Evolutionary conservation across 2,888 invertebrate genomes (phyloP).

Genomic region (Trichopria drosophilae): DNA sequence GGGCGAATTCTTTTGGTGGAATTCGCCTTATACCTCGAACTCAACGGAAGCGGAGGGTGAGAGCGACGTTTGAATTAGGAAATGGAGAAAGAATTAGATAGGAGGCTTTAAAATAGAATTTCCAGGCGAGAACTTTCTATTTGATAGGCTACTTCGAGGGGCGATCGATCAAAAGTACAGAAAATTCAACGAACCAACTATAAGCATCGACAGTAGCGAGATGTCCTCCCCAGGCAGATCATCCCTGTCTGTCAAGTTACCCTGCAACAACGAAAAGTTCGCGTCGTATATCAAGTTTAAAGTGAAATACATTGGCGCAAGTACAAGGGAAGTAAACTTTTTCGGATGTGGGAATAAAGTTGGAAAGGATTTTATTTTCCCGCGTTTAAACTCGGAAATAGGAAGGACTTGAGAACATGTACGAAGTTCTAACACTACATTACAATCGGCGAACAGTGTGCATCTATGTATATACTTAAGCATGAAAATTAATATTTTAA

Average conservation of each 20-base stretch:
- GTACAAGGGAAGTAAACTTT: too few species aligned
- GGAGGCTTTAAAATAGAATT: too few species aligned
- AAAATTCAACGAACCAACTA: slow-evolving; percentile 68
- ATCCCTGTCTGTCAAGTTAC: slow-evolving; percentile 62
- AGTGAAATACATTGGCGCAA: background rate
- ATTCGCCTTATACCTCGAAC: too few species aligned
- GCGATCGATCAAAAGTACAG: slow-evolving; percentile 40
- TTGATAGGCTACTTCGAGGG: slow-evolving; percentile 27
- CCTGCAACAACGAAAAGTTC: slow-evolving; percentile 51
- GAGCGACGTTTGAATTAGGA: slow-evolving; percentile 2
- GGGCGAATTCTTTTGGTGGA: too few species aligned
- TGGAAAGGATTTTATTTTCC: background rate
- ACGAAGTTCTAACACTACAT: too few species aligned
- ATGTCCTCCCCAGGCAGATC: slow-evolving; percentile 72
- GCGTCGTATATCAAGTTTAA: background rate
- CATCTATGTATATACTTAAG: too few species aligned
- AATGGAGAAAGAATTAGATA: slow-evolving; percentile 1
- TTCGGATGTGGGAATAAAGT: too few species aligned
- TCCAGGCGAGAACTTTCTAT: too few species aligned
- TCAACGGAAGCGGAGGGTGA: background rate
- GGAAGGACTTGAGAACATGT: background rate
- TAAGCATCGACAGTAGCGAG: slow-evolving; percentile 77
- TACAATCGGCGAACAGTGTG: too few species aligned
- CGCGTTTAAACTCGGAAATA: background rate
- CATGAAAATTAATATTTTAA: too few species aligned